These are phyloP conservation scores for Trinorchestia longiramus DNA, from an alignment of 1,140 invertebrate genomes.

Conservation along the genomic window DNA sequence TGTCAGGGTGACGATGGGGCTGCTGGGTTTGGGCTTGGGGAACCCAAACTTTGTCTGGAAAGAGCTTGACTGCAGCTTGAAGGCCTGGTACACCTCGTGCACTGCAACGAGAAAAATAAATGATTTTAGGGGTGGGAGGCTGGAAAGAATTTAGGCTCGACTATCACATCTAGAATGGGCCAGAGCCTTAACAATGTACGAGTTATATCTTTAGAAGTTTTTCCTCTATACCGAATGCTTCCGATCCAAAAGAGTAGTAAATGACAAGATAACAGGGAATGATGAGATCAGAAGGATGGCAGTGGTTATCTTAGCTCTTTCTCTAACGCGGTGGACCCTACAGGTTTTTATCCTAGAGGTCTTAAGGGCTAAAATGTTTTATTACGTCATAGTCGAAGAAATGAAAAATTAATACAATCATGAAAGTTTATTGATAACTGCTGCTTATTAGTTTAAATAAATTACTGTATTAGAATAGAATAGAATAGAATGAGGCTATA, in stretches of 20 bases:
- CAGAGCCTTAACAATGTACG: not conserved
- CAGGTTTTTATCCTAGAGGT: not conserved
- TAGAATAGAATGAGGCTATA: no score
- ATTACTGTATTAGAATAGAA: no score
- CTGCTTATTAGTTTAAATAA: no score
- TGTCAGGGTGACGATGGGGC: not conserved
- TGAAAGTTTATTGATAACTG: not conserved
- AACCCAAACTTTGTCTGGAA: constrained; percentile 26
- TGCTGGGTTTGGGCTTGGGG: constrained; percentile 12
- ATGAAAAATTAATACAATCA: not conserved
- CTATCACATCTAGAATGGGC: not conserved
- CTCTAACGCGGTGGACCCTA: no score
- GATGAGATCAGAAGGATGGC: no score
- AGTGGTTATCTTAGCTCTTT: no score
- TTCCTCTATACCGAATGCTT: no score
- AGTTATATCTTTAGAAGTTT: no score
- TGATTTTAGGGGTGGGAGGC: not conserved
- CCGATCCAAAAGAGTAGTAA: no score
- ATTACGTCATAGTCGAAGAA: not conserved
- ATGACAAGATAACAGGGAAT: no score
- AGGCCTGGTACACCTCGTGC: not conserved
- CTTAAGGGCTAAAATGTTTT: not conserved
- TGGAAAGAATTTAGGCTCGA: not conserved
- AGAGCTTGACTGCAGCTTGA: constrained; percentile 32
- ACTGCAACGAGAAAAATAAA: not conserved